Conservation (phyloP, 2,113 vertebrate species). For the Murina feae region DNA sequence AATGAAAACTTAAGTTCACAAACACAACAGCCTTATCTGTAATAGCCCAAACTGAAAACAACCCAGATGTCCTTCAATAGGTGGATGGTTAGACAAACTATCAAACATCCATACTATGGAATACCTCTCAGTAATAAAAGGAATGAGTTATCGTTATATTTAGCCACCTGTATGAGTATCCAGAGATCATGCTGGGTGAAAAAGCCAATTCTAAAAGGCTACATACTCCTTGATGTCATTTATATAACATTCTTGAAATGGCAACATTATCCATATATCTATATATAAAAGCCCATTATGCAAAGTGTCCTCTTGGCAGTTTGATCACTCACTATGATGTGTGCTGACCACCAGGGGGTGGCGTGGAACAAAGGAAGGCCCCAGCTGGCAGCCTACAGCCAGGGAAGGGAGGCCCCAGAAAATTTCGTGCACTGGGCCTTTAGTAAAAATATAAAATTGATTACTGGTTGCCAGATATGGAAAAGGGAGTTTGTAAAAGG, state of each 20-base stretch:
- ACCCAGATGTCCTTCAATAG: not conserved
- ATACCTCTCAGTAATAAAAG: not conserved
- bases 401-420: too few species aligned
- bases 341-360: too few species aligned
- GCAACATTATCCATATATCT: too few species aligned
- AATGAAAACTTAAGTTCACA: not conserved
- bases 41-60: not conserved
- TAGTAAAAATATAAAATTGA: not conserved
- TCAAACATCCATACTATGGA: not conserved
- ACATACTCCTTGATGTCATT: not conserved
- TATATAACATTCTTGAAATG: not conserved
- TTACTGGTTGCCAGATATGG: not conserved
- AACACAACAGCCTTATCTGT: not conserved
- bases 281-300: too few species aligned
- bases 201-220: not conserved
- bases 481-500: not conserved
- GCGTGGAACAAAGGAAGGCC: too few species aligned
- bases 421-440: too few species aligned
- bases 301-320: too few species aligned
- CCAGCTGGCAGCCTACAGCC: too few species aligned
- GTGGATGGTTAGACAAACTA: not conserved
- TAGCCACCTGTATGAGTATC: not conserved
- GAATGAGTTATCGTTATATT: not conserved
- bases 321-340: too few species aligned
- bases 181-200: not conserved